These are phyloP conservation scores for Machaerirhynchus nigripectus DNA, from an alignment of 2,113 vertebrate species.

Conservation along the genomic window DNA sequence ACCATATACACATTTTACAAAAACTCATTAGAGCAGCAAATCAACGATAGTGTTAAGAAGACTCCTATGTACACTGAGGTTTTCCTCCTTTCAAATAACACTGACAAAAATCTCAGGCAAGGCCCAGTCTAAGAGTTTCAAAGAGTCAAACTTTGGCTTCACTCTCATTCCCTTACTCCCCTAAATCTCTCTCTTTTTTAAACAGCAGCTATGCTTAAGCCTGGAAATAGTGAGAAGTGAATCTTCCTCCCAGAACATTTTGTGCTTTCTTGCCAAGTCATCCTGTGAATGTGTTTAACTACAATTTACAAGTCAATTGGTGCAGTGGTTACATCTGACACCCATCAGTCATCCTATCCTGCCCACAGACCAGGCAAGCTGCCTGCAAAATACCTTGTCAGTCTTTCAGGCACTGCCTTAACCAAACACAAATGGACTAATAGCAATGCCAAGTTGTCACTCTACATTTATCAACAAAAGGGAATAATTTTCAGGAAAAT, in stretches of 20 bases:
- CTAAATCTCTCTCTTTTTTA: not conserved
- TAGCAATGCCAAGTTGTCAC: not conserved
- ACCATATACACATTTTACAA: not conserved
- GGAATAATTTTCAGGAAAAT: constrained; percentile 28
- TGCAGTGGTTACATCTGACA: not conserved
- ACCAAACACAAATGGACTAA: not conserved
- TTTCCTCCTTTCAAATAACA: not conserved
- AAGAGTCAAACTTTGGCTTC: not conserved
- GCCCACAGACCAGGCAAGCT: not conserved
- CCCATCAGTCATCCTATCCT: not conserved
- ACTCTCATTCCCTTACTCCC: not conserved
- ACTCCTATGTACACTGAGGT: not conserved
- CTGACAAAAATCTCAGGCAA: not conserved
- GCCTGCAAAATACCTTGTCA: not conserved
- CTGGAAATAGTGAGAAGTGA: not conserved
- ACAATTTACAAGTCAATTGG: not conserved
- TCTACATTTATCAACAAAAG: not conserved
- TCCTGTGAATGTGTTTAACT: not conserved
- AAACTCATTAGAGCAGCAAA: not conserved
- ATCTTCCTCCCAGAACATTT: not conserved
- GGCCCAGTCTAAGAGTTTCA: not conserved
- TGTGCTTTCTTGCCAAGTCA: not conserved
- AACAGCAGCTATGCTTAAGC: not conserved
- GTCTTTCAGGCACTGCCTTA: not conserved
- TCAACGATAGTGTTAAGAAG: not conserved